Percentiles rank a stretch among this genome's conserved stretches.
Conservation (phyloP, 2,888 invertebrate genomes). For the Tetranychus piercei region DNA sequence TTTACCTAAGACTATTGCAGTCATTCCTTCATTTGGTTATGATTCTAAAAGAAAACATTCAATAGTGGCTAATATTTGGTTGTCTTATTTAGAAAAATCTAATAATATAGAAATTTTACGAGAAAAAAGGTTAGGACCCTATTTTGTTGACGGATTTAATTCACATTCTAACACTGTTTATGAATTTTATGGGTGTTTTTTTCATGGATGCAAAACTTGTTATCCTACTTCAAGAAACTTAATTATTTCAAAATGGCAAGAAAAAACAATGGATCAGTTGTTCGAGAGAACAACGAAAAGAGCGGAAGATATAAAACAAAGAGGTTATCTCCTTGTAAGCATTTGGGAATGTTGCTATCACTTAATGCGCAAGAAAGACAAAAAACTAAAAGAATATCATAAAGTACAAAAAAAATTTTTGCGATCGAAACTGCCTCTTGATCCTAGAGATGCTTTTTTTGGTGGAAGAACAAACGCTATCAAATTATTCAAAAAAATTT, state of each 20-base stretch:
- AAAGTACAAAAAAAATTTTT: too few species aligned
- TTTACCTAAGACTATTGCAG: conserved; percentile 11
- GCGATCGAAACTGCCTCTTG: conserved; percentile 18
- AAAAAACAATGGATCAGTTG: background rate
- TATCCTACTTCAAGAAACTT: background rate
- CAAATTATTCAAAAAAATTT: conserved; percentile 25
- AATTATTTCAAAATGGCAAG: background rate
- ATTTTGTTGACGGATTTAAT: conserved; percentile 23
- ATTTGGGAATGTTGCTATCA: conserved; percentile 25
- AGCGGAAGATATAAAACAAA: background rate
- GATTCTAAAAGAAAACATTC: background rate
- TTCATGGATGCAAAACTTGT: conserved; percentile 23
- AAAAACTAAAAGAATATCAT: background rate
- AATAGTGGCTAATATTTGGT: conserved; percentile 9
- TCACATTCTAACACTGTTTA: conserved; percentile 18
- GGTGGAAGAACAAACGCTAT: conserved; percentile 29
- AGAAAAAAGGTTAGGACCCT: conserved; percentile 23
- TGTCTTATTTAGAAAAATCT: background rate
- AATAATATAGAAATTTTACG: background rate
- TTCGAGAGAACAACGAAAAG: background rate
- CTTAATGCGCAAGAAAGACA: background rate
- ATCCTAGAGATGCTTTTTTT: conserved; percentile 29
- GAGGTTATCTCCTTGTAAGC: conserved; percentile 20
- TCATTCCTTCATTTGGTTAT: conserved; percentile 20
- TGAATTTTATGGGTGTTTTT: conserved; percentile 25